These are phyloP conservation scores for Eurystomus gularis DNA, from an alignment of 2,113 vertebrate genomes.

Conservation along the genomic window DNA sequence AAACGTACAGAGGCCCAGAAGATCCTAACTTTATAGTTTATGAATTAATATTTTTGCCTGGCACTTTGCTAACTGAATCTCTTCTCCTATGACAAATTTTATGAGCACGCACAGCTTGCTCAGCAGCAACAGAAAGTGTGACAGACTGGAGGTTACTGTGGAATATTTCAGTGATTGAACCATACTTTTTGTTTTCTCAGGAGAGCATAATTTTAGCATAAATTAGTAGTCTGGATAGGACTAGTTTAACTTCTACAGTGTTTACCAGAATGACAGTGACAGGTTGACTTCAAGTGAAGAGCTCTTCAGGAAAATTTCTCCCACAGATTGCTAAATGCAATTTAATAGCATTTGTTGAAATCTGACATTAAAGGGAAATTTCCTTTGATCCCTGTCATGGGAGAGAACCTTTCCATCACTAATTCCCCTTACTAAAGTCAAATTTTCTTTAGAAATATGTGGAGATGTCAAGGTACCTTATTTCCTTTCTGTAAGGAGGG, in stretches of 20 bases:
- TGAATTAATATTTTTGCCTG: constrained; percentile 11
- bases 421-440: constrained; percentile 56
- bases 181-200: neutral
- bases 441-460: constrained; percentile 55
- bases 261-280: constrained; percentile 54
- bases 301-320: constrained; percentile 47
- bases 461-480: constrained; percentile 61
- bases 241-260: constrained; percentile 30
- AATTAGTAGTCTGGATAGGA: constrained; percentile 40
- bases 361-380: constrained; percentile 69
- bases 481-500: constrained; percentile 28
- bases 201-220: constrained; percentile 61
- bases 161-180: constrained; percentile 19
- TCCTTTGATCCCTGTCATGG: constrained; percentile 68
- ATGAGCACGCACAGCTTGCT: neutral
- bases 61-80: neutral
- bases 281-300: constrained; percentile 53
- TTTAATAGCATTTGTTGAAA: constrained; percentile 69
- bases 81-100: neutral
- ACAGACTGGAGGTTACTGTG: neutral
- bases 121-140: constrained; percentile 28
- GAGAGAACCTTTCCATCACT: constrained; percentile 64
- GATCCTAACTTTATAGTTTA: neutral
- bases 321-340: constrained; percentile 61
- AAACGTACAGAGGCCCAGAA: neutral